Evolutionary conservation across 2,888 invertebrate species (phyloP).

Genomic region (Tachina fera): DNA sequence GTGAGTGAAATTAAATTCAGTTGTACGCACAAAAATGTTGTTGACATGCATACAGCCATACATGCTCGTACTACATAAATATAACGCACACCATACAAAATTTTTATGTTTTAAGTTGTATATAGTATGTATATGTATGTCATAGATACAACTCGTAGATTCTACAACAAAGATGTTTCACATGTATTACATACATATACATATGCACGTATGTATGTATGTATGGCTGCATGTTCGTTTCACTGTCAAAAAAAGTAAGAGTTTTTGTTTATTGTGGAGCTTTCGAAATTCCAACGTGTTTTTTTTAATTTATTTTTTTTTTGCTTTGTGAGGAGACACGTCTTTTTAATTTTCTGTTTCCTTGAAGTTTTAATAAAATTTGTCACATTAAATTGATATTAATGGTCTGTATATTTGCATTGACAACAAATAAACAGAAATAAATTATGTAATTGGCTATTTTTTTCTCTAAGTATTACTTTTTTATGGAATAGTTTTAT

Average conservation of each 20-base stretch:
- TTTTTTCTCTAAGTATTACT: no score
- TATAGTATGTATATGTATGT: background rate
- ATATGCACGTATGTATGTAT: conserved; percentile 1
- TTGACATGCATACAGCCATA: background rate
- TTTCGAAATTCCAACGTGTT: background rate
- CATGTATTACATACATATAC: no score
- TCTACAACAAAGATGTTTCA: background rate
- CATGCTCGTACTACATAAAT: background rate
- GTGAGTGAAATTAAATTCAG: conserved; percentile 51
- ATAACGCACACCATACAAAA: no score
- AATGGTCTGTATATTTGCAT: conserved; percentile 11
- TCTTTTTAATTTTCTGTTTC: background rate
- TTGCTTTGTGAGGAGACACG: conserved; percentile 26
- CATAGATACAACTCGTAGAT: no score
- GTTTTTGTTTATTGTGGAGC: conserved; percentile 53
- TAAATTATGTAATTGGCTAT: no score
- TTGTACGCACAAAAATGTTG: conserved; percentile 44
- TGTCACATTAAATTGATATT: conserved; percentile 37
- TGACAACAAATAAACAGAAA: conserved; percentile 16
- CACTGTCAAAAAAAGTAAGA: conserved; percentile 60
- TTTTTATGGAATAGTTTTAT: no score
- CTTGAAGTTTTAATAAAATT: conserved; percentile 30
- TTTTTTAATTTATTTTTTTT: background rate
- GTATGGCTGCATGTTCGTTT: conserved; percentile 22
- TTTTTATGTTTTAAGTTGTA: background rate